Conservation (phyloP, 1,140 invertebrate species). For the Monomorium pharaonis region DNA sequence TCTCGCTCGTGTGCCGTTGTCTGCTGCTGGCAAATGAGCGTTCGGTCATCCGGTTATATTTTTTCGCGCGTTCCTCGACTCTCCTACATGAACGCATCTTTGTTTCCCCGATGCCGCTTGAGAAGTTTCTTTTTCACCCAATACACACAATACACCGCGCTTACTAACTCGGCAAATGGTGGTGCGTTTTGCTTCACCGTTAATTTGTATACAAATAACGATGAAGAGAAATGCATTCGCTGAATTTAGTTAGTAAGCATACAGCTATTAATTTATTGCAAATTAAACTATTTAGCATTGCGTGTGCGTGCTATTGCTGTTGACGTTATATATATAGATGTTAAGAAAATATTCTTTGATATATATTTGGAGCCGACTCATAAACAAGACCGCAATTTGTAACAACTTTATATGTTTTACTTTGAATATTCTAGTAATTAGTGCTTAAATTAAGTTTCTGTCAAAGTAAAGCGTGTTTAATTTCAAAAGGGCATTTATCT, state of each 20-base stretch:
- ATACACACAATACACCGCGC: not conserved
- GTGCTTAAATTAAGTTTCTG: conserved; percentile 25
- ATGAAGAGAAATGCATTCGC: not conserved
- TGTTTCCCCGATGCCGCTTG: not conserved
- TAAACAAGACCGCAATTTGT: not conserved
- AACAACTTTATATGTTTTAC: conserved; percentile 15
- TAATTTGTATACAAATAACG: not conserved
- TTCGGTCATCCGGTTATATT: conserved; percentile 35
- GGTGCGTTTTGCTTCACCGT: not conserved
- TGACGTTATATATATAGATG: not conserved
- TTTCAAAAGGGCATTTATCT: conserved; percentile 18
- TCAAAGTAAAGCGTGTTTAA: conserved; percentile 35
- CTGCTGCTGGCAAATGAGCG: conserved; percentile 3
- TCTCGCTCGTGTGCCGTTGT: not conserved
- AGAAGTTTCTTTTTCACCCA: not conserved
- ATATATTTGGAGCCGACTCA: not conserved
- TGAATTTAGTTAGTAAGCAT: not conserved
- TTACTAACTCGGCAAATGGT: not conserved
- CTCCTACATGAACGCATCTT: not conserved
- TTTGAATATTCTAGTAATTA: conserved; percentile 28
- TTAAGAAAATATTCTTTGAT: not conserved
- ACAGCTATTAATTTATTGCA: conserved; percentile 1
- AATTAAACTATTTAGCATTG: not conserved
- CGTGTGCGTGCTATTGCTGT: not conserved
- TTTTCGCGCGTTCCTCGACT: conserved; percentile 19